Evolutionary conservation across 2,797 vertebrate genomes (phyloP).

Genomic region (Pyrocephalus nanus): DNA sequence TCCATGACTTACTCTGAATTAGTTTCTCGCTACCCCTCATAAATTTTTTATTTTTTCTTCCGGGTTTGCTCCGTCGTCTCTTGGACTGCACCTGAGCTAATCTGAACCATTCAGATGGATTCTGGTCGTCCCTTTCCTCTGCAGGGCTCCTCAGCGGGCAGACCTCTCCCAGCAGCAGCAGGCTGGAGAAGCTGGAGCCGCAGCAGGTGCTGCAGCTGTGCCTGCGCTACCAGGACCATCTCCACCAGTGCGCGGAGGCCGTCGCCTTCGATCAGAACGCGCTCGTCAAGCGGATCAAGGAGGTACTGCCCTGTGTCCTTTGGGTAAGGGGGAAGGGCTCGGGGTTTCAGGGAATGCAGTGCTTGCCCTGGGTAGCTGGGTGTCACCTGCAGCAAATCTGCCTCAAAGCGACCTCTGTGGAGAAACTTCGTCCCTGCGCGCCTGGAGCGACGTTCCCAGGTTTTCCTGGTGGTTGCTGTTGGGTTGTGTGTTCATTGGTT

Average conservation of each 20-base stretch:
- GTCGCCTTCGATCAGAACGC: constrained; percentile 98
- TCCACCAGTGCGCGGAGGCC: constrained; percentile 95
- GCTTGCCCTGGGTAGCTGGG: neutral
- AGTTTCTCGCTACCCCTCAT: neutral
- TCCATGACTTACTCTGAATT: neutral
- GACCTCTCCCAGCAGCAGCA: constrained; percentile 87
- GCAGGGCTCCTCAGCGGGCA: constrained; percentile 93
- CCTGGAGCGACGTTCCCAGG: neutral
- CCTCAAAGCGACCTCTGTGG: neutral
- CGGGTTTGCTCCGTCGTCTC: neutral
- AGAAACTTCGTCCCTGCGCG: neutral
- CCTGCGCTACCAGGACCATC: constrained; percentile 92
- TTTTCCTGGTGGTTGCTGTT: fast-evolving
- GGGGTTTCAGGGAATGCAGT: too few relatives aligned
- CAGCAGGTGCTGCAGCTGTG: constrained; percentile 94
- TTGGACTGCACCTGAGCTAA: neutral
- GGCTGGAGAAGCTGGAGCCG: constrained; percentile 90
- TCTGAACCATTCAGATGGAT: neutral
- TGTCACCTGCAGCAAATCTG: neutral
- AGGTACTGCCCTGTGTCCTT: constrained; percentile 69
- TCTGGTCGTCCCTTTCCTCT: neutral
- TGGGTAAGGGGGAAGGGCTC: neutral
- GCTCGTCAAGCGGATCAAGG: constrained; percentile 91
- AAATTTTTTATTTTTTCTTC: neutral
- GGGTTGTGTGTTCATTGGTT: neutral